Percentiles rank a stretch among this genome's conserved stretches.
phyloP scores from a whole-genome alignment of 2,888 invertebrate genomes.

The Coenonympha arcania region DNA sequence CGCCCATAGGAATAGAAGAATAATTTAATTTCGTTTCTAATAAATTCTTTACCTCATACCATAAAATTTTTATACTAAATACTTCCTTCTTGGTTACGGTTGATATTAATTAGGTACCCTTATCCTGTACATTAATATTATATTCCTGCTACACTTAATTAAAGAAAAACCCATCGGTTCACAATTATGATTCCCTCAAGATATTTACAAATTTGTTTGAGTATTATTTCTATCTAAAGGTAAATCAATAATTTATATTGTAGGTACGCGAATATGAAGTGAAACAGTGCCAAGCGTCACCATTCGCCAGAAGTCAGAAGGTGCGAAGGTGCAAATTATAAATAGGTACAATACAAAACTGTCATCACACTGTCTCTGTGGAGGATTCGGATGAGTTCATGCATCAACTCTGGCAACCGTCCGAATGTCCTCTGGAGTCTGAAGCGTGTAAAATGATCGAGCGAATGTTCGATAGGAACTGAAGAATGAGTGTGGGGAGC shows the following conservation, averaged over 20 bases:
- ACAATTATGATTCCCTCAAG: conserved; percentile 35
- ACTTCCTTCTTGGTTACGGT: too few relatives aligned
- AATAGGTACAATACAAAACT: background rate
- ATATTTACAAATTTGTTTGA: conserved; percentile 27
- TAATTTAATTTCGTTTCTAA: too few relatives aligned
- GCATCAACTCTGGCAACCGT: conserved; percentile 9
- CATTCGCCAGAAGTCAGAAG: conserved; percentile 9
- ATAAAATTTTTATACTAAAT: too few relatives aligned
- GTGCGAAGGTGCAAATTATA: conserved; percentile 13
- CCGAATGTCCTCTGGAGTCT: conserved; percentile 17
- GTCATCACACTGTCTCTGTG: background rate
- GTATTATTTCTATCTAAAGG: background rate
- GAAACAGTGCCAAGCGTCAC: conserved; percentile 22
- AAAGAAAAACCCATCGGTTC: conserved; percentile 18
- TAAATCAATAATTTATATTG: conserved; percentile 11
- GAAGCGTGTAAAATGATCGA: conserved; percentile 22
- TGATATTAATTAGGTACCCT: background rate
- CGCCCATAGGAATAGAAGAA: too few relatives aligned
- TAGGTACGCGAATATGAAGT: conserved; percentile 18
- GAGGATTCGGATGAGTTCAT: conserved; percentile 13
- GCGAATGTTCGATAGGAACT: conserved; percentile 17
- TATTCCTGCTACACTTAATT: too few relatives aligned
- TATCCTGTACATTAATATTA: too few relatives aligned
- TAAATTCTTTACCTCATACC: too few relatives aligned
- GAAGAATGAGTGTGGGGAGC: conserved; percentile 33